phyloP scores from a whole-genome alignment of 2,113 vertebrate species.

The Megaceryle maxima region DNA sequence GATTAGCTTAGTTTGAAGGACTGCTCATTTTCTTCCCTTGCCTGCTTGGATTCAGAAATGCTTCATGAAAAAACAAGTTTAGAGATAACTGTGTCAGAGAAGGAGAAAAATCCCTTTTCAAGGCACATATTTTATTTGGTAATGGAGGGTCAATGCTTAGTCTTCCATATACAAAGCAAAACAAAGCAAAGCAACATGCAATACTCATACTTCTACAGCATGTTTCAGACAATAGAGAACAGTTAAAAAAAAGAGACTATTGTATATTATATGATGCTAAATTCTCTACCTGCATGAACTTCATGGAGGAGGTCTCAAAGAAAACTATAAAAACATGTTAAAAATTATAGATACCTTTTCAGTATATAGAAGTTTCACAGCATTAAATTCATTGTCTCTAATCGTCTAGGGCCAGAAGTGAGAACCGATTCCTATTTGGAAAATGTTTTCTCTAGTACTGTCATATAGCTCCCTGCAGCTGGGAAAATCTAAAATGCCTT shows the following conservation, averaged over 20 bases:
- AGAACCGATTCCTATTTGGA: neutral
- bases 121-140: neutral
- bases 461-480: neutral
- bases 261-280: neutral
- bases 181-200: neutral
- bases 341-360: neutral
- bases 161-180: neutral
- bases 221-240: neutral
- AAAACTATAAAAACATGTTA: neutral
- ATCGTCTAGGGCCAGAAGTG: neutral
- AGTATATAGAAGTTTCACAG: neutral
- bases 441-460: neutral
- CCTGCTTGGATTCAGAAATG: neutral
- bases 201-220: neutral
- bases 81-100: neutral
- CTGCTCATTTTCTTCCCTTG: neutral
- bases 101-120: neutral
- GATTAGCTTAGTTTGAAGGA: neutral
- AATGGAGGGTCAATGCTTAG: neutral
- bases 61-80: neutral
- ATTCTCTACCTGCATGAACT: neutral
- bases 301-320: neutral
- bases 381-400: neutral
- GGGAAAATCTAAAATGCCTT: neutral
- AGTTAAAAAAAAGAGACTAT: neutral